Base-by-base conservation (phyloP, 2,113 vertebrate species). In the Capra hircus region DNA sequence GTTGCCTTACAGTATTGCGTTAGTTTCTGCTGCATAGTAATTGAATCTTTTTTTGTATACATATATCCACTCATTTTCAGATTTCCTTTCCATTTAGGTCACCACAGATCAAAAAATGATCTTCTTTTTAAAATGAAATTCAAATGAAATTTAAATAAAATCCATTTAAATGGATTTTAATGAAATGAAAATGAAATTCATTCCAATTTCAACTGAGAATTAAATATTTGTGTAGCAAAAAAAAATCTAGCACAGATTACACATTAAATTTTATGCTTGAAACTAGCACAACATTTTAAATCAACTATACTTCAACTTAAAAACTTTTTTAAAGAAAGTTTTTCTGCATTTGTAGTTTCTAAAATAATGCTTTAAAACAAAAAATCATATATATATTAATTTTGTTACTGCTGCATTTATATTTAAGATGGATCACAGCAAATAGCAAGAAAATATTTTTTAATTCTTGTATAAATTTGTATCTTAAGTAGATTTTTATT, bases 61-160 rank as follows among this genome's bases (percentile, higher is more conserved):
- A 40, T 71, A 23, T 11, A 40, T 78, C 40, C 40, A 28, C 40
- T 78, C 25, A 45, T 77, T 78, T 78, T 78, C 15, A 45, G 40
- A 78, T 78, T 78, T 78, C 40, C 40, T 28, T 78, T 27, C 13
- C 40, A 28, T 45, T 28, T 78, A 45, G 13, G 40, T 78, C 74
- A 45, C 74, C 40, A 45, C 40, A 78, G 40, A 45, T 45, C 13
- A 45, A 82, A n/a, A 77, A 62, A 27, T 78, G 23, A 71, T 62
- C 28, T 77, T n/a, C 64, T 60, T 85, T 90, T 21, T 45, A 59
- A 86, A 86, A 77, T 86, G 36, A 92, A 84, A 57, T 57, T 59
- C 57, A 59, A 59, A 59, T 27, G 36, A 92, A 84, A 57, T 57
- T 59, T 25, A 59, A 27, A 59, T 27, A 14, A 62, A 33, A 62